Evolutionary conservation across 1,140 invertebrate species (phyloP).

Genomic region (Pseudomyrmex gracilis): DNA sequence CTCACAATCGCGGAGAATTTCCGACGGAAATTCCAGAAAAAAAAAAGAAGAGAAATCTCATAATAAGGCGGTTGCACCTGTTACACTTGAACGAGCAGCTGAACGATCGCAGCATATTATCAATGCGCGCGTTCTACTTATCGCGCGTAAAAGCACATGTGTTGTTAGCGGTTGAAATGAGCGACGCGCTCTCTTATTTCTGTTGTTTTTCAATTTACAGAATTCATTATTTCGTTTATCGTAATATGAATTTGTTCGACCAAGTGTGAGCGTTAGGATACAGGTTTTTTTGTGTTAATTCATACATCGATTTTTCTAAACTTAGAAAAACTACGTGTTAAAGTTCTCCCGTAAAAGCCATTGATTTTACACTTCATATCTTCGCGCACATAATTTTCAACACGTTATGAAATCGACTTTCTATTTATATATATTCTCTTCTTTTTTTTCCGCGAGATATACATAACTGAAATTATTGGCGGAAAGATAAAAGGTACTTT

Average conservation of each 20-base stretch:
- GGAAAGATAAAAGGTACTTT: slow-evolving; percentile 38
- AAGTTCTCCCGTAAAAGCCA: not conserved
- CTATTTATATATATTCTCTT: slow-evolving; percentile 1
- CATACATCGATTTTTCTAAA: not conserved
- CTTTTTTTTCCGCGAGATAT: not conserved
- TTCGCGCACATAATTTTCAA: not conserved
- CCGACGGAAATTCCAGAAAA: slow-evolving; percentile 1
- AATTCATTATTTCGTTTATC: not conserved
- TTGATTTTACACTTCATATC: slow-evolving; percentile 1
- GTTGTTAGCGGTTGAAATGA: not conserved
- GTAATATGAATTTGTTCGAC: not conserved
- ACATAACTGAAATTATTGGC: slow-evolving; percentile 37
- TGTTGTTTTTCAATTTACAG: no score
- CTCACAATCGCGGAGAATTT: not conserved
- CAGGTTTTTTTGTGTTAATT: not conserved
- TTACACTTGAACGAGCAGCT: slow-evolving; percentile 63
- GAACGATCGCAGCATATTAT: slow-evolving; percentile 47
- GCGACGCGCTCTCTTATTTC: not conserved
- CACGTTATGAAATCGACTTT: slow-evolving; percentile 16
- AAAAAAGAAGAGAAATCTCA: slow-evolving; percentile 51
- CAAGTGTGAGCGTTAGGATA: not conserved
- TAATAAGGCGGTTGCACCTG: slow-evolving; percentile 68
- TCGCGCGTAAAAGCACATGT: slow-evolving; percentile 16
- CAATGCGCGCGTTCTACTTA: slow-evolving; percentile 60
- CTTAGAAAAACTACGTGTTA: not conserved